A percentile compares a stretch with the other conserved stretches of the same genome.
These are phyloP conservation scores for Ceyx melanurus DNA, from an alignment of 2,113 vertebrate genomes.

Conservation along the genomic window DNA sequence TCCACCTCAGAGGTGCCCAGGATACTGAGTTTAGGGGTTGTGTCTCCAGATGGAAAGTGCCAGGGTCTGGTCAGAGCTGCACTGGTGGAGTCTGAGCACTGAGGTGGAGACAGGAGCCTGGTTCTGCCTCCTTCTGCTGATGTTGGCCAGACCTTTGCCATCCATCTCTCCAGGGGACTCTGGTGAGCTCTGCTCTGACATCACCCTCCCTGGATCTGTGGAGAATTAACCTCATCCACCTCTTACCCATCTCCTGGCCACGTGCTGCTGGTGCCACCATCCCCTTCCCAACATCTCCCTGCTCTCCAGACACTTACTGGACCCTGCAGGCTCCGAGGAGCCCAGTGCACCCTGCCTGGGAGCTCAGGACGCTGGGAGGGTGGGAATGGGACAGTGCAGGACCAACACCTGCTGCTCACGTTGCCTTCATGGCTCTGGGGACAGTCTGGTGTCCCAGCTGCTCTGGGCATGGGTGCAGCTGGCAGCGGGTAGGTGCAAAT, in stretches of 20 bases:
- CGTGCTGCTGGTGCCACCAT: background rate
- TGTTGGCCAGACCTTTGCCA: background rate
- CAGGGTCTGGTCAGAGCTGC: background rate
- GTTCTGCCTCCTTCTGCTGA: background rate
- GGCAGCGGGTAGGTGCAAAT: background rate
- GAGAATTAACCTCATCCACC: background rate
- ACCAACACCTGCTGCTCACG: background rate
- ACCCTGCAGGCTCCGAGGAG: background rate
- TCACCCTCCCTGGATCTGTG: background rate
- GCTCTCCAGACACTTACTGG: rapidly evolving
- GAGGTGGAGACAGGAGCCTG: background rate
- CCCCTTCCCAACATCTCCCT: background rate
- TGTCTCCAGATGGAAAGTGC: background rate
- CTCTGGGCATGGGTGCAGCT: background rate
- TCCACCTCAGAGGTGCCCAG: background rate
- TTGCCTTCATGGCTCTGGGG: background rate
- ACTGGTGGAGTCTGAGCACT: background rate
- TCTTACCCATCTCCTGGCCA: background rate
- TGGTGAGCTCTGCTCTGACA: rapidly evolving
- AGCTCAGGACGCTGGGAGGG: rapidly evolving
- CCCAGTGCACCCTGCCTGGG: background rate
- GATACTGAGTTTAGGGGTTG: background rate
- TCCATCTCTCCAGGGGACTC: background rate
- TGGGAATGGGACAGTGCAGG: background rate
- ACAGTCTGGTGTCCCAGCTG: rapidly evolving